Base-by-base conservation (phyloP, 2,113 vertebrate species). In the Saccopteryx leptura region DNA sequence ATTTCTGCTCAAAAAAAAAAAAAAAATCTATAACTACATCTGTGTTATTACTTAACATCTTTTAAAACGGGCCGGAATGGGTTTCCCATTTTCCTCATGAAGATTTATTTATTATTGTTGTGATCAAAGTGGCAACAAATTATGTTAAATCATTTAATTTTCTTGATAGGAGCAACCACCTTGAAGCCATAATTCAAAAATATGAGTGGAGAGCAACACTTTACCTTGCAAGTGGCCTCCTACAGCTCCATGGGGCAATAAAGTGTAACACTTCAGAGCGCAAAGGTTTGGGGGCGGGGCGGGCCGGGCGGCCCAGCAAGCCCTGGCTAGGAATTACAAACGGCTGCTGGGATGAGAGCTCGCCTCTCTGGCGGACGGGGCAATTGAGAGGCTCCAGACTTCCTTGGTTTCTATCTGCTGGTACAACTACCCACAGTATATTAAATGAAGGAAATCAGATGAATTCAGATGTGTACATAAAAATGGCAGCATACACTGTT, bases 71-170 rank as follows among this genome's bases (percentile, higher is more conserved):
- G 93, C 96, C 48, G 48, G 95, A 97, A 97, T 90, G n/a, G 97
- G 97, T 97, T 98, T 95, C 95, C 95, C 86, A 2, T 90, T 96
- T 98, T 97, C 95, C 94, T 97, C 97, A 94, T 96, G 95, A 96
- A 98, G 98, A 97, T 90, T 97, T 96, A 97, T 98, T 98, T 98
- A 98, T 98, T 98, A 97, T 98, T 96, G 93, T 95, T 97, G 95
- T 66, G 80, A 98, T 98, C 98, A 98, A 97, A 98, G 97, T 91
- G 97, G 94, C 96, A 97, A 96, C 93, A 98, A 98, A 98, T 69
- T 83, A 97, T 79, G 90, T 96, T 98, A 97, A 98, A 97, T 98
- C 95, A 98, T 98, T 98, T 98, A 93, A 97, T 98, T 98, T 98
- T 97, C 97, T 97, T 97, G 93, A 98, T 98, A 97, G 82, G 94